Base-by-base conservation (phyloP, 1,140 invertebrate species). In the Tribolium castaneum region DNA sequence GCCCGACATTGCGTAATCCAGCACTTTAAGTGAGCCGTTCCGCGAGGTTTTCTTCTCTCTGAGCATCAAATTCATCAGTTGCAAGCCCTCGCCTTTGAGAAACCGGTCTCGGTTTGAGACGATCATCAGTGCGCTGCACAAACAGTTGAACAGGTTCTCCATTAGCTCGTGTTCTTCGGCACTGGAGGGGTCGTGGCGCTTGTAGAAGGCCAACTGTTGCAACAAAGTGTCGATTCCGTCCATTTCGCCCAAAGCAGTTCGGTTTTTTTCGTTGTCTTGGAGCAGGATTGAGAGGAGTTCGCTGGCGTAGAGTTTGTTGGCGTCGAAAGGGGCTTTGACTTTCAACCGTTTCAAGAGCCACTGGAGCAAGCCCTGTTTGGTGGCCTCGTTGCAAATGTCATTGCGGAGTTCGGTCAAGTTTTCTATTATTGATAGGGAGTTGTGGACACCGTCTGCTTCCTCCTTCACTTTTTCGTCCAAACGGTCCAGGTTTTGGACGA, bases 81-180 rank as follows among this genome's bases (percentile, higher is more conserved):
- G 97, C 13, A 99, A 88, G 6, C 98, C 97, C 90, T 99, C 98
- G 0, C 97, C 97, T 82, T 95, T 92, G 9, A 99, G 88, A 87
- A 99, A 99, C 76, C 93, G 91, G 70, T 97, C 95, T 77, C 97
- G 90, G 88, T 99, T 99, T 70, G 92, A 87, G 5, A 93, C 89
- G 72, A 93, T 90, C 92, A 99, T 94, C 56, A 99, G 89, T 77
- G 96, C 93, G 7, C 97, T 98, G 87, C 98, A 99, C 10, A 99
- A 88, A 80, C 94, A 93, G 86, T 99, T 95, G 85, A 99, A 99
- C 52, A 99, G 88, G 89, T 99, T 99, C 87, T 99, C 98, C 98
- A 99, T 99, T 84, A 97, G 94, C 88, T 99, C 99, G 83, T 96
- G 92, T 87, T 99, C 98, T 87, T 99, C 98, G 6, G 92, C 92